Base-by-base conservation (phyloP, 2,797 vertebrate species). In the Enteromius argenteus region DNA sequence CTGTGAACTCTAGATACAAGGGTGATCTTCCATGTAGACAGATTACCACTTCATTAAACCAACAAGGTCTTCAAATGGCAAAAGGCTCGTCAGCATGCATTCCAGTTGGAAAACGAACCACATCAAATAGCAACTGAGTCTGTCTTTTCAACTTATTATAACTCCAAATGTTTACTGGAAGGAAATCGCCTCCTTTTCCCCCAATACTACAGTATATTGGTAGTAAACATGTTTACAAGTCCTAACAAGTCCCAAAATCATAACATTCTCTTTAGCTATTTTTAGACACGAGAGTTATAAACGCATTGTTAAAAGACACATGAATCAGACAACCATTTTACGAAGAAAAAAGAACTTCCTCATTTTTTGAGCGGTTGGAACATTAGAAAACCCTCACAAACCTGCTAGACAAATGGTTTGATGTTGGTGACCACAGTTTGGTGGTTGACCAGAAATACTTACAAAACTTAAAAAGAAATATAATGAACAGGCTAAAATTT, bases 21-120 rank as follows among this genome's bases (percentile, higher is more conserved):
- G 89, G 89, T 86, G 88, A 92, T 91, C 86, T 89, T 94, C 87
- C 84, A 86, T 93, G 92, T 93, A 92, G 92, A 93, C 93, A 93
- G 89, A 94, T 93, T 93, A 93, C 94, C 92, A 92, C 92, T 92
- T 92, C 90, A 90, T 93, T 93, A 92, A 93, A 94, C 88, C 92
- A 93, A 87, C 83, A 81, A 86, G 91, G 89, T 90, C 86, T 92
- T 92, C 84, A 91, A 91, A 92, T 75, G 91, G 89, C 89, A 91
- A 88, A 92, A 89, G 88, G 87, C 84, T 86, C 83, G 89, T 87
- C 86, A 88, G 90, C 87, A 85, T 60, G 75, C 90, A 93, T 90
- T 91, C 90, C 90, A 87, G 85, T 90, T 76, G 79, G 86, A 85
- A 90, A 80, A 88, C 69, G 69, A 80, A 83, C 94, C 93, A 94